Base-by-base conservation (phyloP, 2,797 vertebrate species). In the Pempheris klunzingeri region DNA sequence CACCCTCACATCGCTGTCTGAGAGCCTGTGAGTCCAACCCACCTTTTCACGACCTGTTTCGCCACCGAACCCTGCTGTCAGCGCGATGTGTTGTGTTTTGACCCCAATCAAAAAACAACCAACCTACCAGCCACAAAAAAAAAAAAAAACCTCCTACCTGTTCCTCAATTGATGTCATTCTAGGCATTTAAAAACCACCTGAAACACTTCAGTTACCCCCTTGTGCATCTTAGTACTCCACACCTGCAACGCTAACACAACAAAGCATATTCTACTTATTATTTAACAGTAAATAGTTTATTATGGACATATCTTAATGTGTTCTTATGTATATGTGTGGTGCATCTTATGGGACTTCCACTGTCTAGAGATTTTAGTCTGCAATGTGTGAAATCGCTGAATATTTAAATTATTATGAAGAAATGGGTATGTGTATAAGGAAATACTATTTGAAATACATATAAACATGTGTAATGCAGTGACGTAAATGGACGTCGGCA, bases 391-490 rank as follows among this genome's bases (percentile, higher is more conserved):
- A 78, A 69, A 74, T 84, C 82, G 87, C 72, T 88, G 41, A 90
- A 80, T 92, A 94, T 92, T 94, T 93, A 92, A 93, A 92, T 92
- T 86, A 93, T 92, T 88, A 89, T 74, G 67, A 85, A 74, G 79
- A 88, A 87, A 83, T 87, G 44, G 85, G 36, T 90, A 83, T 82
- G 71, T 87, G 83, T 93, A 88, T 84, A 88, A 90, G 78, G 73
- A 72, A 83, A 82, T 78, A 68, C 73, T 82, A 73, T 72, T 49
- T 53, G 34, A 80, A 83, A 84, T 83, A 80, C 9, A 0, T 72
- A 34, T 41, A 66, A 77, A 73, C 77, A 77, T 32, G 74, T 66
- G 50, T 75, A 78, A 64, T 67, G 41, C 28, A 69, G 61, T 83
- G 80, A 76, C 78, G 76, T 82, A 59, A 76, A 70, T 75, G 83